A percentile compares a stretch with the other conserved stretches of the same genome.
Evolutionary conservation across 2,113 vertebrate genomes (phyloP).

Genomic region (Melanerpes formicivorus): DNA sequence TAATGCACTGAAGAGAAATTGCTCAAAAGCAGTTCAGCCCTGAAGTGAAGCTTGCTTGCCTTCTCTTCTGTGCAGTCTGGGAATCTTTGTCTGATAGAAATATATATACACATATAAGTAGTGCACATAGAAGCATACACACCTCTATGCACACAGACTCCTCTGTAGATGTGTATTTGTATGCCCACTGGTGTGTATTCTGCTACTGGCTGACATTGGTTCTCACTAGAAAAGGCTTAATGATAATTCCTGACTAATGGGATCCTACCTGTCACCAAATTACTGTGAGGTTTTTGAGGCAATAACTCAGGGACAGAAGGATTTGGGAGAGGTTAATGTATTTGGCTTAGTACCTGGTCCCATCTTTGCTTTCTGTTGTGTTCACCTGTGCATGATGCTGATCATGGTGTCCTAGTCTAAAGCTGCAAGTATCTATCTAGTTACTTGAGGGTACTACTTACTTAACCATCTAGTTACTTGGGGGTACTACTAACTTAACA

Average conservation of each 20-base stretch:
- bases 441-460: background rate
- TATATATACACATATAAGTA: background rate
- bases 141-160: background rate
- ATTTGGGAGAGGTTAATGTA: background rate
- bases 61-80: background rate
- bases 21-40: constrained; percentile 18
- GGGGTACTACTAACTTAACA: background rate
- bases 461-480: no score
- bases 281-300: background rate
- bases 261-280: background rate
- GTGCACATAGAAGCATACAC: background rate
- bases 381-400: background rate
- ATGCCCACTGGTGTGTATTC: background rate
- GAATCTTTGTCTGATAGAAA: background rate
- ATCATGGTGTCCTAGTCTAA: background rate
- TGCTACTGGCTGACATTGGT: background rate
- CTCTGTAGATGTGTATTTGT: background rate
- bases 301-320: background rate
- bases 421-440: background rate
- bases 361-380: background rate
- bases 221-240: background rate
- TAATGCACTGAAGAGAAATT: constrained; percentile 51
- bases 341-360: background rate
- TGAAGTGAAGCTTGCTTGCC: constrained; percentile 13
- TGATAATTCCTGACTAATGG: background rate